These are phyloP conservation scores for Gavialis gangeticus DNA, from an alignment of 2,113 vertebrate genomes.

Conservation along the genomic window DNA sequence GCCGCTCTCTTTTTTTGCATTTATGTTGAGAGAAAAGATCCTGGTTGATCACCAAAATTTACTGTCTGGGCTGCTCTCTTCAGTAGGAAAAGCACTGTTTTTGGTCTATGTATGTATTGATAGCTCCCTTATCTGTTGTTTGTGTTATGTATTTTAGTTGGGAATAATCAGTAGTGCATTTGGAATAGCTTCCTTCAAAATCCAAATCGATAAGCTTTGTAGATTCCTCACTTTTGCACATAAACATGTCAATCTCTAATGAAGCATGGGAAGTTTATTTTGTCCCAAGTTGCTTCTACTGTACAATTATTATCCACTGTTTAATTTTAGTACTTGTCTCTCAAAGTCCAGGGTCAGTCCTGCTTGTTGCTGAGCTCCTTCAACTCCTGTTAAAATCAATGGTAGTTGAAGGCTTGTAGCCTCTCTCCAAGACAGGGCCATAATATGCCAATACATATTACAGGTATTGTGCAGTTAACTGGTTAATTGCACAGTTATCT, in stretches of 20 bases:
- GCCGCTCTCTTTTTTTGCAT: neutral
- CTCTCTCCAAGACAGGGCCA: slow-evolving; percentile 5
- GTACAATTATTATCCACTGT: slow-evolving; percentile 39
- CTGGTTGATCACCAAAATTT: neutral
- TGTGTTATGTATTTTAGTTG: slow-evolving; percentile 37
- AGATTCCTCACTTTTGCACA: neutral
- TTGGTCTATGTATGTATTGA: slow-evolving; percentile 5
- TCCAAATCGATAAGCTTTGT: slow-evolving; percentile 54
- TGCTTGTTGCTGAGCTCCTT: neutral
- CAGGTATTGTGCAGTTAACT: too few species aligned
- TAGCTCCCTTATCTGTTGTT: neutral
- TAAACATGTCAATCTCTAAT: slow-evolving; percentile 20
- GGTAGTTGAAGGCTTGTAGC: slow-evolving; percentile 13
- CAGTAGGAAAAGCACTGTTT: slow-evolving; percentile 43
- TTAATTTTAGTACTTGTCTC: slow-evolving; percentile 32
- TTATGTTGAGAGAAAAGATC: neutral
- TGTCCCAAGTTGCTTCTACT: slow-evolving; percentile 16
- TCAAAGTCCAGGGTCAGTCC: slow-evolving; percentile 22
- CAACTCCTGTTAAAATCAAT: slow-evolving; percentile 27
- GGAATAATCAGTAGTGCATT: slow-evolving; percentile 60
- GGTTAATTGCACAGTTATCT: too few species aligned
- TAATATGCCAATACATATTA: neutral
- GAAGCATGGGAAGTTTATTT: neutral
- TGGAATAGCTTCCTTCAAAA: neutral
- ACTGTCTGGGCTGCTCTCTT: neutral